Evolutionary conservation across 2,888 invertebrate genomes (phyloP), one percentile per base, ranked within the genome.

Genomic region (Volucella inflata): DNA sequence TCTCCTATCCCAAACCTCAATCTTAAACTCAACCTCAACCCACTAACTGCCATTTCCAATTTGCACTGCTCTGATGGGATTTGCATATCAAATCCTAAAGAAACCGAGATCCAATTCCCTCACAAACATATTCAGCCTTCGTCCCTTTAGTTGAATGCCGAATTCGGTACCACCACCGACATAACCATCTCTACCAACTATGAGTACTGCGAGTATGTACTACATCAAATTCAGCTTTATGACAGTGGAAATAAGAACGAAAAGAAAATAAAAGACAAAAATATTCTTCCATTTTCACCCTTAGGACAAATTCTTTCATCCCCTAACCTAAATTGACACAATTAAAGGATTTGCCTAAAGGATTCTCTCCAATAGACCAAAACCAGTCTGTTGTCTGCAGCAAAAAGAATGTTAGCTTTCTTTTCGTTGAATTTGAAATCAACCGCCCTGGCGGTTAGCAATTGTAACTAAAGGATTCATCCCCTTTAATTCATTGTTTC

Each of bases 301-400:
- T 10, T 11, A 36, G 30, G 14, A 12, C 10, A 36, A 59, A 30
- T 30, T 30, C 30, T 30, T 77, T 50, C 59, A 40, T 59, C 11
- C 57, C 62, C 53, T 50, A 57, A 74, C 62, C 78, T 16, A 75
- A 80, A 75, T 76, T 76, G 75, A 65, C 80, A 76, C 80, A 76
- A 80, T 85, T 81, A 72, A 77, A 74, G 72, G 80, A 62, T 71
- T 77, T 81, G 40, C 72, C 76, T 64, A 76, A 76, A 81, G 14
- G 48, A 51, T 53, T 64, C 21, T 36, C 65, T 40, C 10, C 2
- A 40, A 38, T 62, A 62, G 57, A 38, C 11, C 10, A 46, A 70
- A 55, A 36, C n/a, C 42, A 30, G 16, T 2, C 14, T 0, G 16
- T 4, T n/a, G 40, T 17, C 51, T 16, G 16, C n/a, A 44, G 30